phyloP scores from a whole-genome alignment of 2,113 vertebrate genomes.

The Thalassarche chlororhynchos region DNA sequence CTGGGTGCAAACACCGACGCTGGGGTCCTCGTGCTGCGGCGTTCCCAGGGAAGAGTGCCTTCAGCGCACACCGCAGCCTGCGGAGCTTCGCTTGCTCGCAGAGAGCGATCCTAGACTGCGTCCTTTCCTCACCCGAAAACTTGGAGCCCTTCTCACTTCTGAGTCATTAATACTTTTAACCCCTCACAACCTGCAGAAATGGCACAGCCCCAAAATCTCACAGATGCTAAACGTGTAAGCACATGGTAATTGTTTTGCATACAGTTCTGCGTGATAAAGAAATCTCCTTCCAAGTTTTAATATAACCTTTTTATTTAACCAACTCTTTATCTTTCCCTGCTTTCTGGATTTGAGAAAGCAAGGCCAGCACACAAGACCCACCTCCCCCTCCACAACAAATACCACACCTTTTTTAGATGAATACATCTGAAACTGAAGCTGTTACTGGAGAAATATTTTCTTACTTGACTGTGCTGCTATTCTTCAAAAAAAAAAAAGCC shows the following conservation, averaged over 20 bases:
- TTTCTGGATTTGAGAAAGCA: background rate
- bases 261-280: background rate
- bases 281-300: conserved; percentile 20
- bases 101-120: background rate
- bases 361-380: background rate
- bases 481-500: background rate
- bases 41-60: background rate
- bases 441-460: background rate
- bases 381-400: background rate
- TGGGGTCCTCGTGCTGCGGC: rapidly evolving
- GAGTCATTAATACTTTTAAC: conserved; percentile 46
- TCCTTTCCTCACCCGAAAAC: background rate
- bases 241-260: conserved; percentile 53
- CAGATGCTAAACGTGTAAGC: conserved; percentile 38
- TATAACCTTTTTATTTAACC: background rate
- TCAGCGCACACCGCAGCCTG: background rate
- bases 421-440: background rate
- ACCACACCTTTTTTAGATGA: background rate
- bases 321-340: background rate
- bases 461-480: background rate
- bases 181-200: conserved; percentile 40
- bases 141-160: conserved; percentile 15
- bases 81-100: background rate
- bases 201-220: conserved; percentile 39
- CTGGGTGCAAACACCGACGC: rapidly evolving